Evolutionary conservation across 2,113 vertebrate genomes (phyloP).

Genomic region (Arvicanthis niloticus): DNA sequence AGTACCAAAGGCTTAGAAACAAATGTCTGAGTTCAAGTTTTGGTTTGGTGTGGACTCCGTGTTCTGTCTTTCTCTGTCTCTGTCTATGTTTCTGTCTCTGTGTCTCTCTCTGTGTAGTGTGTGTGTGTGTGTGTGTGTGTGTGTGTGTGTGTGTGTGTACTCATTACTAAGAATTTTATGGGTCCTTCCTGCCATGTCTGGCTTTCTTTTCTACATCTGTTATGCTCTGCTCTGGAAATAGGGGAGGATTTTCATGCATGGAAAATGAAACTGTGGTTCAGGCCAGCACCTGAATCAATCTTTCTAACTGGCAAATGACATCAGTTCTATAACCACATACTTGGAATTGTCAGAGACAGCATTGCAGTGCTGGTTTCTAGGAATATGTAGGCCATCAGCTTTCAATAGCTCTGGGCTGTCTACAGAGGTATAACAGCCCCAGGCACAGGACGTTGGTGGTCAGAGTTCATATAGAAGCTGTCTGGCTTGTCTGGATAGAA

Average conservation of each 20-base stretch:
- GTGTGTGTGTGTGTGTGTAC: not conserved
- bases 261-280: not conserved
- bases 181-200: not conserved
- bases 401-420: not conserved
- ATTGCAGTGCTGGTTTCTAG: not conserved
- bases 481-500: not conserved
- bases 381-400: not conserved
- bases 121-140: not conserved
- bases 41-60: not conserved
- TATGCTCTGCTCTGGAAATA: not conserved
- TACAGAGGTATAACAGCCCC: too few relatives aligned
- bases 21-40: not conserved
- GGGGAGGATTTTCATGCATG: not conserved
- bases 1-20: not conserved
- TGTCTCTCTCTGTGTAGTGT: not conserved
- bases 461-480: not conserved
- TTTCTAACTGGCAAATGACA: not conserved
- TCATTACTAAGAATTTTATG: not conserved
- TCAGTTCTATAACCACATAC: not conserved
- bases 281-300: not conserved
- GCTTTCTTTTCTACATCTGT: rapidly evolving
- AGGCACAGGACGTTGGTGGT: not conserved
- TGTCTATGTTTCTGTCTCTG: not conserved
- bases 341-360: not conserved
- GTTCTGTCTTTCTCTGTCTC: not conserved